Evolutionary conservation across 2,888 invertebrate genomes (phyloP), one percentile per base, ranked within the genome.

Genomic region (Drosophila subsilvestris): DNA sequence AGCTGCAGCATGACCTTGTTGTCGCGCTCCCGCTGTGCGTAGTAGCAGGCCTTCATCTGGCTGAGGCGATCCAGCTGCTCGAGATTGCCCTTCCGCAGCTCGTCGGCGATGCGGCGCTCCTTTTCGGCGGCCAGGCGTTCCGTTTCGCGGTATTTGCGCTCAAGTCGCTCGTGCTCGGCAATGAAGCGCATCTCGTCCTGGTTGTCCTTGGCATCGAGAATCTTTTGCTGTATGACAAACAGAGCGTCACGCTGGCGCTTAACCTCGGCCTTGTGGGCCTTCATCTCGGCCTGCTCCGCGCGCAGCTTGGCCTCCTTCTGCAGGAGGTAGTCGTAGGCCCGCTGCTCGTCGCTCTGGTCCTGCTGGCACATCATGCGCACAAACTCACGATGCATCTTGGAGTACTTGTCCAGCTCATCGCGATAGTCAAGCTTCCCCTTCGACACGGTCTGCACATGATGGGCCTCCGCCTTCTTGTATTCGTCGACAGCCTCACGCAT

Each of bases 131-230:
- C 60, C 10, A 53, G 32, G 0, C 82, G 75, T 57, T 85, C 89
- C 25, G 86, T 68, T 5, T 74, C 22, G n/a, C 85, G 77, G 48
- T 85, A 85, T 4, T 74, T 77, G n/a, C 87, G 79, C 63, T 85
- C 85, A 12, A 88, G 56, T 0, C 80, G 78, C 42, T 85, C 85
- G 47, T 71, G 74, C 45, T 85, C 85, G 43, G 87, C 75, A 1
- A 88, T 54, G 29, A 66, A 68, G 4, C 87, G 85, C 86, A 85
- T 76, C 63, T 86, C 82, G 8, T 85, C 89, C 2, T 85, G 77
- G 54, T 82, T 85, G 22, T 57, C 73, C 49, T 78, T 79, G 20
- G 86, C 74, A 17, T 87, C 85, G 22, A 88, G 63, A 0, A 81
- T 74, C 69, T 88, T 85, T 12, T 88, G 79, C 27, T 87, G 87